A percentile compares a stretch with the other conserved stretches of the same genome.
Conservation (phyloP, 2,888 invertebrate species). For the Psylliodes chrysocephalus region DNA sequence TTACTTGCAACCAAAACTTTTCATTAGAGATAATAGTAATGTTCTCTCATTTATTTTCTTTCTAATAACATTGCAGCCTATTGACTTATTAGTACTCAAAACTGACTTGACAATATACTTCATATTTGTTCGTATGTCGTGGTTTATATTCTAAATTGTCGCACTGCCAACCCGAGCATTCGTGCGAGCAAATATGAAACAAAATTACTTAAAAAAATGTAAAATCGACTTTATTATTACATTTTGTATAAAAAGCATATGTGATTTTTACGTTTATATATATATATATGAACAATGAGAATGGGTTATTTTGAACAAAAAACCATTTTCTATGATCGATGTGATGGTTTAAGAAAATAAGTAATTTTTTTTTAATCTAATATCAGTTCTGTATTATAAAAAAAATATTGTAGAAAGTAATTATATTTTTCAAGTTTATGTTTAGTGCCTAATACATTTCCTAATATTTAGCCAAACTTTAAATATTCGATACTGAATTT, state of each 20-base stretch:
- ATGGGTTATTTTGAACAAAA: constrained; percentile 1
- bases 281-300: constrained; percentile 24
- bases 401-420: too few species aligned
- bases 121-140: constrained; percentile 56
- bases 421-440: too few species aligned
- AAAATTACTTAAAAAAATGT: constrained; percentile 18
- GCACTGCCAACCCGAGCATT: constrained; percentile 61
- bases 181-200: constrained; percentile 56
- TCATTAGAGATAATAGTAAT: too few species aligned
- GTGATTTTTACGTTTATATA: constrained; percentile 35
- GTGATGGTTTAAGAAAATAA: not conserved
- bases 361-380: too few species aligned
- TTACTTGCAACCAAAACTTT: too few species aligned
- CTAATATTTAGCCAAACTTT: too few species aligned
- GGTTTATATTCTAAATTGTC: constrained; percentile 60
- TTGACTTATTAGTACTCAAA: too few species aligned
- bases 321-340: not conserved
- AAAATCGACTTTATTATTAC: constrained; percentile 26
- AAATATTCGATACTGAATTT: too few species aligned
- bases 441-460: too few species aligned
- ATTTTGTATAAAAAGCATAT: constrained; percentile 33
- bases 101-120: constrained; percentile 43
- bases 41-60: too few species aligned
- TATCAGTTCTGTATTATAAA: too few species aligned
- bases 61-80: too few species aligned